Evolutionary conservation across 2,113 vertebrate genomes (phyloP).

Genomic region (Larimichthys crocea): DNA sequence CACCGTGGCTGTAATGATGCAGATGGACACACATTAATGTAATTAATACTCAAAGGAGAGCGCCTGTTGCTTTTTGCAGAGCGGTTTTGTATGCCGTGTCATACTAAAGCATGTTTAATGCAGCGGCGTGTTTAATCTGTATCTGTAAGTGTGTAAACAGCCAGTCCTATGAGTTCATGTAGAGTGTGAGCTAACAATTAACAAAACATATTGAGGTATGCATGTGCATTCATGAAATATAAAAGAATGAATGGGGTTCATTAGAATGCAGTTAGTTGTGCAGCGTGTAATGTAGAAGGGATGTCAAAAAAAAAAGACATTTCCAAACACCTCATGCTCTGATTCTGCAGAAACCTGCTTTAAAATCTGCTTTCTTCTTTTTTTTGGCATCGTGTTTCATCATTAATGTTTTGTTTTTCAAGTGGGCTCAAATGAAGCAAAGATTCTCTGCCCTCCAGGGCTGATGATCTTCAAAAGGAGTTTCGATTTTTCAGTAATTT

Average conservation of each 20-base stretch:
- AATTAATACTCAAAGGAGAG: constrained; percentile 21
- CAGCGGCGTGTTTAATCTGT: constrained; percentile 4
- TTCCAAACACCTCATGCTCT: not conserved
- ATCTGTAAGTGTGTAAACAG: not conserved
- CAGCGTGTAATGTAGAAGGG: not conserved
- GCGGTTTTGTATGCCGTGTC: not conserved
- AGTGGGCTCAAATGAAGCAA: constrained; percentile 13
- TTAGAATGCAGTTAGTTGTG: not conserved
- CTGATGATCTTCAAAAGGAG: not conserved
- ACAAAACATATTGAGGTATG: constrained; percentile 24
- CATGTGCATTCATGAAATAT: not conserved
- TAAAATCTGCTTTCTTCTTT: not conserved
- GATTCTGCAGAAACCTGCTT: not conserved
- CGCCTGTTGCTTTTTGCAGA: not conserved
- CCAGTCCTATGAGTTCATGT: constrained; percentile 2
- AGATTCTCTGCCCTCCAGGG: not conserved
- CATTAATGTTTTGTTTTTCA: not conserved
- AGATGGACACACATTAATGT: constrained; percentile 5
- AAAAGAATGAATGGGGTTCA: not conserved
- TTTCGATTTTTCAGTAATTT: not conserved
- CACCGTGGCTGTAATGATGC: not conserved
- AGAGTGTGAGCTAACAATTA: not conserved
- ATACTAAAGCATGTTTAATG: not conserved
- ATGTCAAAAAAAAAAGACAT: not conserved
- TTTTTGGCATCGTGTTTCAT: constrained; percentile 2